Percentiles rank a stretch among this genome's conserved stretches.
phyloP scores from a whole-genome alignment of 2,888 invertebrate genomes.

The Parnassius smintheus region DNA sequence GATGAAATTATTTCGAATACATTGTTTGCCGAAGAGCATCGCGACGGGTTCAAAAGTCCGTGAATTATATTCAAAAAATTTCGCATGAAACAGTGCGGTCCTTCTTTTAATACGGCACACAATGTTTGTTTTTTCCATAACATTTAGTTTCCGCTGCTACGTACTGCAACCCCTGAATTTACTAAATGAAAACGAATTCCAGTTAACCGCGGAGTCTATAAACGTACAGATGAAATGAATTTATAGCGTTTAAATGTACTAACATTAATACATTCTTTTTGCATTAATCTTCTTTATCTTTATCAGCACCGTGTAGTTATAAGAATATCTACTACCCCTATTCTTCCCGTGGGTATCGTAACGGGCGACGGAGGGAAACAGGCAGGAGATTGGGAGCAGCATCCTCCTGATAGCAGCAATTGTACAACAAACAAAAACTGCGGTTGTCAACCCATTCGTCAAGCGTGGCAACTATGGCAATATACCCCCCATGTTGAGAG shows the following conservation, averaged over 20 bases:
- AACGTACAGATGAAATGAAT: constrained; percentile 24
- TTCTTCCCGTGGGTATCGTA: no score
- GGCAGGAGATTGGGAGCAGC: no score
- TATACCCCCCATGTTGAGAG: no score
- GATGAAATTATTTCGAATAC: constrained; percentile 17
- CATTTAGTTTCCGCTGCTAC: constrained; percentile 25
- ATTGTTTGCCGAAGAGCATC: constrained; percentile 13
- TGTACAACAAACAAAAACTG: no score
- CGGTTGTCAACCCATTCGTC: no score
- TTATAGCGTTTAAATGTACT: constrained; percentile 16
- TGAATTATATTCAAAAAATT: constrained; percentile 18
- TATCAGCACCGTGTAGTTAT: no score
- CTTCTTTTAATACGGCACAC: constrained; percentile 16
- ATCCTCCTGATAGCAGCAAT: no score
- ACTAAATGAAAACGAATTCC: constrained; percentile 27
- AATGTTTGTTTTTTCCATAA: constrained; percentile 26
- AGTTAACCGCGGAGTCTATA: constrained; percentile 21
- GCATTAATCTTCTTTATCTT: no score
- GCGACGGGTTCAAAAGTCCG: constrained; percentile 3
- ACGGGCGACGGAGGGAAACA: no score
- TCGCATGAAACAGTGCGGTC: constrained; percentile 6
- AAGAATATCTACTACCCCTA: no score
- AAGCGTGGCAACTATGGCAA: no score
- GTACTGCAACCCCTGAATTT: constrained; percentile 18
- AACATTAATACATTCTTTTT: constrained; percentile 6